Conservation (phyloP, 2,797 vertebrate genomes). For the Pseudocheirus occidentalis region DNA sequence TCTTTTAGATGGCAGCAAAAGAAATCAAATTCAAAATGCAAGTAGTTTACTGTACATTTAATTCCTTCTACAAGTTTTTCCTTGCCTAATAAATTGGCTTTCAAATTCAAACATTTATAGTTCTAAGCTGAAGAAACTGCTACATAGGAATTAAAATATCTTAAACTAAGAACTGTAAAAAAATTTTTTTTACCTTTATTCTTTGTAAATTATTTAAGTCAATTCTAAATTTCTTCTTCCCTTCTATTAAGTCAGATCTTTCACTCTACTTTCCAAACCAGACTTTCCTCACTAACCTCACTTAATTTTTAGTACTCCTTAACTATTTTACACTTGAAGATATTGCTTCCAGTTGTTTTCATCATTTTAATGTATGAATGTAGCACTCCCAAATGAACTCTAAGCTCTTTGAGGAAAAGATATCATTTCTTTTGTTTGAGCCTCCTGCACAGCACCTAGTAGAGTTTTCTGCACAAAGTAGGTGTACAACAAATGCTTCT, state of each 20-base stretch:
- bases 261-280: not conserved
- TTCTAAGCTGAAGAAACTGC: not conserved
- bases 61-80: conserved; percentile 21
- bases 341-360: conserved; percentile 30
- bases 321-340: conserved; percentile 12
- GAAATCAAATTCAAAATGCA: conserved; percentile 18
- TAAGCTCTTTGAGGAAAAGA: not conserved
- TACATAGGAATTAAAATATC: not conserved
- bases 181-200: not conserved
- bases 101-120: conserved; percentile 27
- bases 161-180: not conserved
- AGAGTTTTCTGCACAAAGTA: conserved; percentile 33
- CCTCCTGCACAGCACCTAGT: not conserved
- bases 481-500: not conserved
- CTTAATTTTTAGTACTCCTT: not conserved
- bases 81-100: not conserved
- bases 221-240: conserved; percentile 17
- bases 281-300: not conserved
- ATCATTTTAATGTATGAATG: conserved; percentile 26
- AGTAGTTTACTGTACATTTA: conserved; percentile 35
- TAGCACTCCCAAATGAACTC: not conserved
- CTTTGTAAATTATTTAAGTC: conserved; percentile 22
- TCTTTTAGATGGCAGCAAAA: conserved; percentile 14
- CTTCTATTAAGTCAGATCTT: not conserved
- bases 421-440: conserved; percentile 5